These are phyloP conservation scores for Lasioglossum marginatum DNA, from an alignment of 2,888 invertebrate genomes.

Conservation along the genomic window DNA sequence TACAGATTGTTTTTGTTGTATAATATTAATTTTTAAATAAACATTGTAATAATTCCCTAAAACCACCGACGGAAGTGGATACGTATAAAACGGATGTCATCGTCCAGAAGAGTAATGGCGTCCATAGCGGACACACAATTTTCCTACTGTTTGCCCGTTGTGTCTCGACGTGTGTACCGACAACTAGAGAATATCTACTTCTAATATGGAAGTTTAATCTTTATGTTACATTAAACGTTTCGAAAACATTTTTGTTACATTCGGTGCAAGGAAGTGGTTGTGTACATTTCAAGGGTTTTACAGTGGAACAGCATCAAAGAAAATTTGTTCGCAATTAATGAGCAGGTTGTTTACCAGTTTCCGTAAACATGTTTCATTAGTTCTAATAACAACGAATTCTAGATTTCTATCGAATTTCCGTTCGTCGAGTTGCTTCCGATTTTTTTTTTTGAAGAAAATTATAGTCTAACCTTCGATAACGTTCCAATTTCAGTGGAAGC, in stretches of 20 bases:
- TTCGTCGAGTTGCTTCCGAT: not conserved
- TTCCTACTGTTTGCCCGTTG: constrained; percentile 55
- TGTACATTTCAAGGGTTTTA: constrained; percentile 44
- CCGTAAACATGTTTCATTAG: not conserved
- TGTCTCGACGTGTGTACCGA: too few relatives aligned
- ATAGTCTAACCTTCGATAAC: constrained; percentile 49
- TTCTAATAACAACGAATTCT: not conserved
- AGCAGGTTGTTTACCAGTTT: constrained; percentile 52
- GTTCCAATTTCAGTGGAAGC: constrained; percentile 19
- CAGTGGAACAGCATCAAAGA: constrained; percentile 43
- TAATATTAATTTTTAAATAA: not conserved
- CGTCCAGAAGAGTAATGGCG: constrained; percentile 70
- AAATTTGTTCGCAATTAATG: constrained; percentile 42
- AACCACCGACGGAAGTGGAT: constrained; percentile 57
- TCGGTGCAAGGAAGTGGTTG: constrained; percentile 53
- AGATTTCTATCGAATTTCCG: not conserved
- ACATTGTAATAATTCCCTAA: constrained; percentile 13
- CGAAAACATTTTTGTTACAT: constrained; percentile 8
- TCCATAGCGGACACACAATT: constrained; percentile 58
- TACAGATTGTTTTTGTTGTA: not conserved
- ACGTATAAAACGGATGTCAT: constrained; percentile 65
- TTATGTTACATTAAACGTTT: not conserved
- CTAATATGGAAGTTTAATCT: too few relatives aligned
- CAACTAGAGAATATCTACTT: too few relatives aligned
- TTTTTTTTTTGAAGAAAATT: constrained; percentile 7